Conservation (phyloP, 2,797 vertebrate species). For the Halcyon leucocephala region DNA sequence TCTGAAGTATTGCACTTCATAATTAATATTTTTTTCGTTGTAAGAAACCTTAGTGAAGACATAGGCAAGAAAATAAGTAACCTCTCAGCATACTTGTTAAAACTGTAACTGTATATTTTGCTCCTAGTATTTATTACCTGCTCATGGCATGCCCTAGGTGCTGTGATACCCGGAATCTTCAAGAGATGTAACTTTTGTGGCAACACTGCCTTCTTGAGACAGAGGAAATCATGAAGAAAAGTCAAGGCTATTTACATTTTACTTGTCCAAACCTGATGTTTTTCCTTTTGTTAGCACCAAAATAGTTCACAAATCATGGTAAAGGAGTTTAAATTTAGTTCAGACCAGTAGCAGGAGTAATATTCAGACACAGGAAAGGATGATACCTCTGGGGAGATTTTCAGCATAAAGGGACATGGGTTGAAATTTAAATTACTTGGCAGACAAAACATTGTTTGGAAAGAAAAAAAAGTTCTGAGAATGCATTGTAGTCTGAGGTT, state of each 20-base stretch:
- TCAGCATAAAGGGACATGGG: background rate
- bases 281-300: background rate
- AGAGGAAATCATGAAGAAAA: background rate
- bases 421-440: background rate
- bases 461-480: background rate
- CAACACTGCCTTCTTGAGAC: background rate
- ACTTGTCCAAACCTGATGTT: background rate
- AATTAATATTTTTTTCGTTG: background rate
- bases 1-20: background rate
- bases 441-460: background rate
- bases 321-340: background rate
- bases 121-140: background rate
- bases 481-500: background rate
- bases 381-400: background rate
- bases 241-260: background rate
- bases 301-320: background rate
- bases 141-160: background rate
- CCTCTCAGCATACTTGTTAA: background rate
- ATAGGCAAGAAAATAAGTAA: background rate
- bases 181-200: background rate
- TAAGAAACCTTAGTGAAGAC: background rate
- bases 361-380: background rate
- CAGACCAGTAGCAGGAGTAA: background rate
- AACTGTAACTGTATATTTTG: background rate
- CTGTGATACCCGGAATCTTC: background rate